Conservation (phyloP, 2,797 vertebrate species). For the Gephyroberyx darwinii region DNA sequence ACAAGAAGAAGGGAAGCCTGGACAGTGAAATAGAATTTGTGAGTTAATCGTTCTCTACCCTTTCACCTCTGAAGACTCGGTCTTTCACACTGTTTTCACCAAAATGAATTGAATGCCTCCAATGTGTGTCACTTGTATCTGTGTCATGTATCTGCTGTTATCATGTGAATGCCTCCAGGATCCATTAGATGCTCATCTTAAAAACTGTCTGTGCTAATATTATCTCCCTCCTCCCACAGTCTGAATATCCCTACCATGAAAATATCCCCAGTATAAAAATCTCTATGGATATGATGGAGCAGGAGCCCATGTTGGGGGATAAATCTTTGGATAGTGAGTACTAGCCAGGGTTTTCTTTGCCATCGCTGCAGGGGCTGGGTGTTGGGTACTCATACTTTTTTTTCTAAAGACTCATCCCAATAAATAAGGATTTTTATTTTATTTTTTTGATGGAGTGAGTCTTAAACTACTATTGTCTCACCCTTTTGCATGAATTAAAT, state of each 20-base stretch:
- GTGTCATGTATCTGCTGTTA: background rate
- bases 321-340: slow-evolving; percentile 98
- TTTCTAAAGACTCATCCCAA: slow-evolving; percentile 19
- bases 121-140: background rate
- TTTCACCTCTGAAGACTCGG: background rate
- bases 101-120: background rate
- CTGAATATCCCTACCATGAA: slow-evolving; percentile 94
- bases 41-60: slow-evolving; percentile 65
- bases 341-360: slow-evolving; percentile 47
- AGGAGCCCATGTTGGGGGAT: slow-evolving; percentile 94
- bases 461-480: background rate
- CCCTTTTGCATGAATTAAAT: background rate
- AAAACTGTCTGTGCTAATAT: slow-evolving; percentile 51
- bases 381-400: slow-evolving; percentile 7
- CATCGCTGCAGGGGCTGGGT: background rate
- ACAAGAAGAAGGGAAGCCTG: slow-evolving; percentile 92
- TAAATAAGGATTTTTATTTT: background rate
- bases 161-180: background rate
- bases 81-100: background rate
- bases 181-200: slow-evolving; percentile 45
- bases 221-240: slow-evolving; percentile 89
- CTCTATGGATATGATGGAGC: slow-evolving; percentile 98
- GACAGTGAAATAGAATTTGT: slow-evolving; percentile 96
- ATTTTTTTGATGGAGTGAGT: background rate
- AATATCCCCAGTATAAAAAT: slow-evolving; percentile 99